Conservation (phyloP, 2,888 invertebrate genomes). For the Troides aeacus region DNA sequence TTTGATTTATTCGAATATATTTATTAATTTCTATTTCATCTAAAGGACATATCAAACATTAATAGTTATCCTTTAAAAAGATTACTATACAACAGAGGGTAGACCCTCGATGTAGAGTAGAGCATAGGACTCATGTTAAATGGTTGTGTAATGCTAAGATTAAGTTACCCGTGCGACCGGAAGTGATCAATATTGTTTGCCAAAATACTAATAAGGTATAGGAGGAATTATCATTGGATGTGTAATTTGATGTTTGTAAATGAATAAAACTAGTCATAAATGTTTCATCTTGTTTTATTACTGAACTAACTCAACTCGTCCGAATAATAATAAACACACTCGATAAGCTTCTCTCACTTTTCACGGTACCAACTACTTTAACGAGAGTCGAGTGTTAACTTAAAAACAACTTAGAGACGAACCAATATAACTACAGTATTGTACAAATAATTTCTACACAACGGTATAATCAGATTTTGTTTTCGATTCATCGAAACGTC, state of each 20-base stretch:
- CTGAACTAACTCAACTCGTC: not conserved
- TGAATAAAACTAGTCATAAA: conserved; percentile 70
- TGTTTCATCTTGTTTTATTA: conserved; percentile 36
- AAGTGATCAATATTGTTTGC: conserved; percentile 54
- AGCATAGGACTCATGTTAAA: conserved; percentile 7
- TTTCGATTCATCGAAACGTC: too few species aligned
- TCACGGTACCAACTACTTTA: not conserved
- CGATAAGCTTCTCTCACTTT: not conserved
- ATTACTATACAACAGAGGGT: not conserved
- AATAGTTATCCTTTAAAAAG: not conserved
- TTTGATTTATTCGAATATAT: not conserved
- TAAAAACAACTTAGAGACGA: not conserved
- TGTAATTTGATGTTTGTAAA: conserved; percentile 65
- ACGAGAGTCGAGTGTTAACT: too few species aligned
- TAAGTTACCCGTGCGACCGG: conserved; percentile 38
- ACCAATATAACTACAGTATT: not conserved
- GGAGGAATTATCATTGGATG: conserved; percentile 51
- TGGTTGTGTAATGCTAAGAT: conserved; percentile 42
- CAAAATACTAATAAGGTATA: conserved; percentile 57
- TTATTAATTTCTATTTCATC: not conserved
- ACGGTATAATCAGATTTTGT: too few species aligned
- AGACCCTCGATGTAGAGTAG: not conserved
- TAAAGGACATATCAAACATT: conserved; percentile 17
- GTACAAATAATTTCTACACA: not conserved
- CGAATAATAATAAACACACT: not conserved